phyloP scores from a whole-genome alignment of 2,888 invertebrate species.

The Ptychoptera albimana region DNA sequence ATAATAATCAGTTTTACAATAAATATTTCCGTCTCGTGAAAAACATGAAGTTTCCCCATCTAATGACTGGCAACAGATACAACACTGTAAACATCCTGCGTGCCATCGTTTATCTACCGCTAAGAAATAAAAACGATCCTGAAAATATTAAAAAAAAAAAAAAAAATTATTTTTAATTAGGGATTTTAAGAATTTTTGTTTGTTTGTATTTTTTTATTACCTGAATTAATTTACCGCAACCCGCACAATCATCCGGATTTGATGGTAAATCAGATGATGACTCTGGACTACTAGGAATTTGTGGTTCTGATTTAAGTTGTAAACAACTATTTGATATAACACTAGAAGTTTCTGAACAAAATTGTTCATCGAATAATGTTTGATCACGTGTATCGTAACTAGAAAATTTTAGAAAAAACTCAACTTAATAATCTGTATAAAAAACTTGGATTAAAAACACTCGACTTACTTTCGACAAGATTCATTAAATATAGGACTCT shows the following conservation, averaged over 20 bases:
- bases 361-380: constrained; percentile 26
- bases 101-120: constrained; percentile 91
- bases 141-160: constrained; percentile 2
- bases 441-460: neutral
- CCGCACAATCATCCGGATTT: constrained; percentile 50
- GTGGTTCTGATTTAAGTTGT: constrained; percentile 30
- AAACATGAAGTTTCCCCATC: constrained; percentile 88
- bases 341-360: constrained; percentile 22
- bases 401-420: neutral
- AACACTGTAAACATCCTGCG: constrained; percentile 77
- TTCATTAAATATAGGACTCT: constrained; percentile 23
- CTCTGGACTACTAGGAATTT: constrained; percentile 30
- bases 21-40: constrained; percentile 81
- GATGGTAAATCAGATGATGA: constrained; percentile 27
- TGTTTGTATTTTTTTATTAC: constrained; percentile 13
- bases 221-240: constrained; percentile 71
- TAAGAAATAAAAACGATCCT: constrained; percentile 79
- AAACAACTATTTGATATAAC: constrained; percentile 24
- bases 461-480: constrained; percentile 27
- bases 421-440: neutral
- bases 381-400: constrained; percentile 29
- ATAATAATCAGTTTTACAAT: constrained; percentile 93
- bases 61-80: constrained; percentile 74
- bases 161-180: neutral
- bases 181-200: neutral